Conservation (phyloP, 2,888 invertebrate species). For the Parnassius apollo region DNA sequence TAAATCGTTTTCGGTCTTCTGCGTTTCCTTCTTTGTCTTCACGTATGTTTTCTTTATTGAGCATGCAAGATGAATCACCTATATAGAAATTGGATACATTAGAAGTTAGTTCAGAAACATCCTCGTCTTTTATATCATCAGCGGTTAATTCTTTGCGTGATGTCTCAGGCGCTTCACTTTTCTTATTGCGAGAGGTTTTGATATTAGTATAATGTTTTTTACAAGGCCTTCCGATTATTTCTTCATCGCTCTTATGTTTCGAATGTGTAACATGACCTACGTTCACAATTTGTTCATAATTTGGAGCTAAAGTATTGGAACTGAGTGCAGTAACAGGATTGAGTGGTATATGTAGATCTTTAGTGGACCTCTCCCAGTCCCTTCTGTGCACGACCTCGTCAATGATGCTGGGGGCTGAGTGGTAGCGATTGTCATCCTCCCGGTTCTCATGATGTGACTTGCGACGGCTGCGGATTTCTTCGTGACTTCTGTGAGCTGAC, state of each 20-base stretch:
- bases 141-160: constrained; percentile 43
- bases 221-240: constrained; percentile 43
- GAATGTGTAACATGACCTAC: constrained; percentile 16
- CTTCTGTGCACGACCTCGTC: constrained; percentile 66
- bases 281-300: constrained; percentile 36
- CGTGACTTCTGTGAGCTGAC: constrained; percentile 66
- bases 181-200: constrained; percentile 55
- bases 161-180: constrained; percentile 7
- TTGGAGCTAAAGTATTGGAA: constrained; percentile 35
- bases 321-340: constrained; percentile 35
- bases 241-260: constrained; percentile 39
- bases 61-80: constrained; percentile 45
- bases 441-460: constrained; percentile 46
- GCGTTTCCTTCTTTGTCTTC: constrained; percentile 27
- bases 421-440: constrained; percentile 54
- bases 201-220: constrained; percentile 71
- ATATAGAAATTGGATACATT: constrained; percentile 53
- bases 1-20: constrained; percentile 37
- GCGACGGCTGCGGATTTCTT: constrained; percentile 58
- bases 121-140: constrained; percentile 60
- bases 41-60: constrained; percentile 26
- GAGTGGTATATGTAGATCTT: constrained; percentile 59
- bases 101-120: constrained; percentile 49
- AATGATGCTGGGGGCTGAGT: constrained; percentile 72
- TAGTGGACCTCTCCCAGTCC: constrained; percentile 69